phyloP scores from a whole-genome alignment of 1,140 invertebrate species.

The Meloidogyne exigua region DNA sequence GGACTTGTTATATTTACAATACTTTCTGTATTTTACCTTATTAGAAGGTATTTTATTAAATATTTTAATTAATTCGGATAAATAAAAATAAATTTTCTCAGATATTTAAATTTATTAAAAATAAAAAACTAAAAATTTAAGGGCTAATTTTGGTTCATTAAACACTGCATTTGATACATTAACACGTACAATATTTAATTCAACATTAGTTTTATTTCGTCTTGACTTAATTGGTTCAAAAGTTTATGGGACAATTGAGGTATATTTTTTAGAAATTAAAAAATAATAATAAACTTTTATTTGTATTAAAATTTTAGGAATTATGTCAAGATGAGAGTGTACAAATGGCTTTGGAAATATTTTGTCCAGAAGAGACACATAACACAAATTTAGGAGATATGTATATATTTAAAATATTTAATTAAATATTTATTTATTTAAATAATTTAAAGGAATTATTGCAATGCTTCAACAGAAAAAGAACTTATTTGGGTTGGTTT shows the following conservation, averaged over 20 bases:
- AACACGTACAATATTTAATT: slow-evolving; percentile 1
- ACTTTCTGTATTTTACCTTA: slow-evolving; percentile 1
- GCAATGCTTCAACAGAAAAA: background rate
- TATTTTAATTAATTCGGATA: too few relatives aligned
- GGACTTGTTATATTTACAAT: background rate
- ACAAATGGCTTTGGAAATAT: slow-evolving; percentile 1
- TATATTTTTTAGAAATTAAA: background rate
- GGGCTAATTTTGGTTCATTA: background rate
- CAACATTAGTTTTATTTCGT: background rate
- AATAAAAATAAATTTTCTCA: too few relatives aligned
- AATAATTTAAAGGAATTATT: background rate
- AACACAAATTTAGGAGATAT: background rate
- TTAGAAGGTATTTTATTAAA: background rate
- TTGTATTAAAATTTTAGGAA: background rate
- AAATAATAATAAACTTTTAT: too few relatives aligned
- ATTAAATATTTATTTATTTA: background rate
- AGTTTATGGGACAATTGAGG: slow-evolving; percentile 1
- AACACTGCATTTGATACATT: background rate
- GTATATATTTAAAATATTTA: background rate
- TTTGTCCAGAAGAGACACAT: background rate
- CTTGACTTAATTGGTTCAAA: background rate
- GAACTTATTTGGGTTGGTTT: slow-evolving; percentile 4
- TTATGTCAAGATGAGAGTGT: background rate
- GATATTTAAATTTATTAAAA: too few relatives aligned
- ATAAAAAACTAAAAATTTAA: background rate